Evolutionary conservation across 2,888 invertebrate genomes (phyloP).

Genomic region (Pristionchus entomophagus): DNA sequence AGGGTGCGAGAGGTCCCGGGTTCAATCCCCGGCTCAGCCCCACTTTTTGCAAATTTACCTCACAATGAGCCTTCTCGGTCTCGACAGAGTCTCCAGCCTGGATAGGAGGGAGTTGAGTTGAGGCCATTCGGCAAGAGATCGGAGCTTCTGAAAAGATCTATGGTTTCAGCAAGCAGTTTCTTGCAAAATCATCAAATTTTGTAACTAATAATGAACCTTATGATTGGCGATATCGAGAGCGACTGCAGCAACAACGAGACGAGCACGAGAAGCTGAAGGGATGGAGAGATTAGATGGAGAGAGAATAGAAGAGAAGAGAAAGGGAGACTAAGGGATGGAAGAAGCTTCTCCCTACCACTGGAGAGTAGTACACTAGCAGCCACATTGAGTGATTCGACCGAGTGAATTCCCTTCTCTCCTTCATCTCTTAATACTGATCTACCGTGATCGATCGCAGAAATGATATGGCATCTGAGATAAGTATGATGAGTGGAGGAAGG

Average conservation of each 20-base stretch:
- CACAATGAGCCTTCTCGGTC: slow-evolving; percentile 47
- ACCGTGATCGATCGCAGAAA: slow-evolving; percentile 43
- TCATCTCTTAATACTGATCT: slow-evolving; percentile 8
- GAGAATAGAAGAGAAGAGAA: too few species aligned
- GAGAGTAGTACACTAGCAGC: slow-evolving; percentile 41
- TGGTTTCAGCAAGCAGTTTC: not conserved
- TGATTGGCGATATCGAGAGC: slow-evolving; percentile 40
- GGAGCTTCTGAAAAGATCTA: slow-evolving; percentile 45
- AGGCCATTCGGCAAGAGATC: slow-evolving; percentile 33
- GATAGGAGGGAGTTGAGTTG: slow-evolving; percentile 52
- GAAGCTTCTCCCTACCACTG: too few species aligned
- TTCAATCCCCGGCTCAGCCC: slow-evolving; percentile 66
- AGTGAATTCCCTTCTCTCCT: slow-evolving; percentile 12
- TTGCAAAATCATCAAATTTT: slow-evolving; percentile 26
- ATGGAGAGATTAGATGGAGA: not conserved
- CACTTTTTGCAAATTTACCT: slow-evolving; percentile 44
- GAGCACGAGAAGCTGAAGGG: slow-evolving; percentile 45
- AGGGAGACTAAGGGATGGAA: too few species aligned
- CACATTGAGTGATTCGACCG: slow-evolving; percentile 28
- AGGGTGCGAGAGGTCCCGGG: slow-evolving; percentile 74
- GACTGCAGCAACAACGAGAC: slow-evolving; percentile 18
- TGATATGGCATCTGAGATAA: slow-evolving; percentile 40
- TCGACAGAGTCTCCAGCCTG: slow-evolving; percentile 49
- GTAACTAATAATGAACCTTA: not conserved
- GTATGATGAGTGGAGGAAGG: too few species aligned